Evolutionary conservation across 2,797 vertebrate genomes (phyloP).

Genomic region (Mus spretus): DNA sequence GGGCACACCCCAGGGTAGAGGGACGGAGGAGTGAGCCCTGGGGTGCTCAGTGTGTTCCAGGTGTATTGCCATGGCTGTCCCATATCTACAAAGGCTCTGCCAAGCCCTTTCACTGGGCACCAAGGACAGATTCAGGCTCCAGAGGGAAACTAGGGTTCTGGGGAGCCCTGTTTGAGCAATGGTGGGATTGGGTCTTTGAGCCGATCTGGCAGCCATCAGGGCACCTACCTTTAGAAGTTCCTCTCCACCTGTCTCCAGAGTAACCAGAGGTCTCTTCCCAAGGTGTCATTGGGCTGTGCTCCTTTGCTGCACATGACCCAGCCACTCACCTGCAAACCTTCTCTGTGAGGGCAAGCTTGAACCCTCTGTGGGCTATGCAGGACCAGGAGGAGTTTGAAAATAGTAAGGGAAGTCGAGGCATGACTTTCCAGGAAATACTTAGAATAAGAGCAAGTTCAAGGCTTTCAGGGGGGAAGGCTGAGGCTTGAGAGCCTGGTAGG

Average conservation of each 20-base stretch:
- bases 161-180: background rate
- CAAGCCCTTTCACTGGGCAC: background rate
- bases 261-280: background rate
- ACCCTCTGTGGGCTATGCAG: conserved; percentile 32
- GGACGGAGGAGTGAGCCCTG: background rate
- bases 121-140: background rate
- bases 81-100: background rate
- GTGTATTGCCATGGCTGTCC: rapidly evolving
- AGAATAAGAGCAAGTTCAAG: conserved; percentile 9
- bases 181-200: background rate
- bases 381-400: conserved; percentile 36
- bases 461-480: background rate
- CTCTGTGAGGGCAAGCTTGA: background rate
- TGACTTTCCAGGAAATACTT: conserved; percentile 22
- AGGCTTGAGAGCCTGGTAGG: background rate
- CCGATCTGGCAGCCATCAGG: background rate
- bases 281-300: background rate
- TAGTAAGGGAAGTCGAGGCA: background rate
- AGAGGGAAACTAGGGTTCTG: background rate
- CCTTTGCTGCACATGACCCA: background rate
- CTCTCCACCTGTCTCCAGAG: background rate
- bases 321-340: background rate
- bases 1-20: background rate
- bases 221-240: background rate
- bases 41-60: background rate